Evolutionary conservation across 2,888 invertebrate genomes (phyloP).

Genomic region (Geophilus truncorum): DNA sequence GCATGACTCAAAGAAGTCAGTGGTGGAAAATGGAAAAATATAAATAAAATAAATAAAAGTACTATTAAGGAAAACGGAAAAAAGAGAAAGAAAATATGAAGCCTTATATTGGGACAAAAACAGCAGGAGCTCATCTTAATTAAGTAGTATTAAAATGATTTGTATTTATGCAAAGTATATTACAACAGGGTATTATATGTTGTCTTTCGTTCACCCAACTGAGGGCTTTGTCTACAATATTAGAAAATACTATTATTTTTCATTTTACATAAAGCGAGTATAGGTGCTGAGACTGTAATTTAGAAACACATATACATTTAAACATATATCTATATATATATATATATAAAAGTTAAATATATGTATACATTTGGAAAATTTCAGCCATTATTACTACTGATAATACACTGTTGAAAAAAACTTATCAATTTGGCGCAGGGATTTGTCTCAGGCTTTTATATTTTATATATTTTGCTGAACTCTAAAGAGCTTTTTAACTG

Average conservation of each 20-base stretch:
- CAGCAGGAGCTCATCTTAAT: background rate
- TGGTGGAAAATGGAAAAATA: background rate
- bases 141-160: slow-evolving; percentile 14
- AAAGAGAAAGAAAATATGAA: background rate
- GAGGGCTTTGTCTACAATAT: background rate
- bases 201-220: background rate
- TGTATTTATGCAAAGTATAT: slow-evolving; percentile 27
- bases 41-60: background rate
- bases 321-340: no score
- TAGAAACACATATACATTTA: background rate
- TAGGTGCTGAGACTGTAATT: background rate
- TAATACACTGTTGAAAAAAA: background rate
- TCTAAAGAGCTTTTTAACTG: background rate
- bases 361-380: background rate
- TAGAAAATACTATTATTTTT: background rate
- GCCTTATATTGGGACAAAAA: slow-evolving; percentile 8
- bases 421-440: background rate
- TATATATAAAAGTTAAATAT: no score
- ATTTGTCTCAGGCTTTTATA: background rate
- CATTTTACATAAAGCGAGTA: background rate
- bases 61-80: background rate
- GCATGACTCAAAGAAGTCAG: slow-evolving; percentile 4
- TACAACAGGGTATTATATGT: slow-evolving; percentile 32
- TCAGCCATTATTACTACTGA: background rate
- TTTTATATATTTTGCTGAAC: background rate